These are phyloP conservation scores for Moxostoma hubbsi DNA, from an alignment of 2,797 vertebrate genomes.

Conservation along the genomic window DNA sequence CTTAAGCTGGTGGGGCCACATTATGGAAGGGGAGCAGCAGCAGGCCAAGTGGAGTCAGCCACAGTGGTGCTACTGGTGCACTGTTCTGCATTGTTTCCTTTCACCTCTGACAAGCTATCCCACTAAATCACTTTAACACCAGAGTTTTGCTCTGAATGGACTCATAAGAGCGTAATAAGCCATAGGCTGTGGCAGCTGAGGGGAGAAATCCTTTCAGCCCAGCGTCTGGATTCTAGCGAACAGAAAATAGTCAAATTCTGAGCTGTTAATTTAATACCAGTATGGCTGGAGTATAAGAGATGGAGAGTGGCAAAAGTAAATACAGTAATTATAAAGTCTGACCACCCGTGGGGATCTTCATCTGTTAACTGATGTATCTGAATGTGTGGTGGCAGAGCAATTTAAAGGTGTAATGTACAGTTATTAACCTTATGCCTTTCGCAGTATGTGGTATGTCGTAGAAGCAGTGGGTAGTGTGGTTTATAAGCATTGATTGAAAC, in stretches of 20 bases:
- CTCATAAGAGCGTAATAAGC: constrained; percentile 65
- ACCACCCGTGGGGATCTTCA: constrained; percentile 24
- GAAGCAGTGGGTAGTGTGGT: not conserved
- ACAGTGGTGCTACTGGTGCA: constrained; percentile 38
- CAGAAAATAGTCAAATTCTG: constrained; percentile 53
- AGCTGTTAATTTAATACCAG: constrained; percentile 54
- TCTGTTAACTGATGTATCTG: constrained; percentile 27
- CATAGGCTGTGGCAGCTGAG: constrained; percentile 55
- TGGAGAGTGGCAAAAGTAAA: constrained; percentile 49
- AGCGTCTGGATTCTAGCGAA: constrained; percentile 46
- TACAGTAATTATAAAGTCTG: constrained; percentile 46
- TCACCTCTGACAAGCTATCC: constrained; percentile 58
- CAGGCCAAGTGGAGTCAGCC: constrained; percentile 52
- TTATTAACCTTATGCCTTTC: constrained; percentile 31
- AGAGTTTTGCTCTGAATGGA: constrained; percentile 60
- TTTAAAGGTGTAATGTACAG: constrained; percentile 28
- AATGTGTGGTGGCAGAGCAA: not conserved
- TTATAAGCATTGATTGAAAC: not conserved
- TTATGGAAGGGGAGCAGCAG: constrained; percentile 32
- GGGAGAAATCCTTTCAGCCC: constrained; percentile 56
- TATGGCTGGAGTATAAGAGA: constrained; percentile 48
- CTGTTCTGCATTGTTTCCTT: constrained; percentile 51
- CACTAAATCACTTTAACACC: constrained; percentile 64
- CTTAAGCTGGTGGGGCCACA: constrained; percentile 13
- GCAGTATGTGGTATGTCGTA: not conserved